Evolutionary conservation across 2,888 invertebrate species (phyloP), one percentile per base, ranked within the genome.

Genomic region (Timandra comae): DNA sequence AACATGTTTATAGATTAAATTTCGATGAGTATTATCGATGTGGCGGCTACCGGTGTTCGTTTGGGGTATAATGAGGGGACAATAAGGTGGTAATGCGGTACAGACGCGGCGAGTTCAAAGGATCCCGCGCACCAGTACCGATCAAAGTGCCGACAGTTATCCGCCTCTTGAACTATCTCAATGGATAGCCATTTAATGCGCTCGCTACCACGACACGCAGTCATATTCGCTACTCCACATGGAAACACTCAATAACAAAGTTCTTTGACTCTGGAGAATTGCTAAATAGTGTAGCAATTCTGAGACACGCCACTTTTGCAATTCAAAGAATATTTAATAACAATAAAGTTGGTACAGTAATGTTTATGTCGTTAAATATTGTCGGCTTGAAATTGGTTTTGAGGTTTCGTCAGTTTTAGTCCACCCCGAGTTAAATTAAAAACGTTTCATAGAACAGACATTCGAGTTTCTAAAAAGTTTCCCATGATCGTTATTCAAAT

Each of bases 401-500:
- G n/a, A n/a, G n/a, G n/a, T n/a, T n/a, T n/a, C n/a, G n/a, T n/a
- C n/a, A n/a, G n/a, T n/a, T n/a, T n/a, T n/a, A n/a, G n/a, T n/a
- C n/a, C n/a, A n/a, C n/a, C n/a, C n/a, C 16, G 16, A 16, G 16
- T 16, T 16, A 16, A 16, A n/a, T n/a, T n/a, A n/a, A 11, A 11
- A 25, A 12, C 6, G 27, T 6, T 27, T 27, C 13, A 27, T 12
- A 12, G 11, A 2, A 10, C 13, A 25, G n/a, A 16, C 16, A 16
- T n/a, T n/a, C n/a, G 19, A 16, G 13, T 28, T 8, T n/a, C n/a
- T 16, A 21, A 20, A 22, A 21, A 33, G 33, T 53, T 82, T 84
- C 82, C 72, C 84, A 82, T 69, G 80, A 52, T 61, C 64, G 68
- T 77, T 72, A 77, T 75, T 75, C 61, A 74, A 78, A 76, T 62